Base-by-base conservation (phyloP, 2,888 invertebrate species). In the Eugnorisma glareosa region DNA sequence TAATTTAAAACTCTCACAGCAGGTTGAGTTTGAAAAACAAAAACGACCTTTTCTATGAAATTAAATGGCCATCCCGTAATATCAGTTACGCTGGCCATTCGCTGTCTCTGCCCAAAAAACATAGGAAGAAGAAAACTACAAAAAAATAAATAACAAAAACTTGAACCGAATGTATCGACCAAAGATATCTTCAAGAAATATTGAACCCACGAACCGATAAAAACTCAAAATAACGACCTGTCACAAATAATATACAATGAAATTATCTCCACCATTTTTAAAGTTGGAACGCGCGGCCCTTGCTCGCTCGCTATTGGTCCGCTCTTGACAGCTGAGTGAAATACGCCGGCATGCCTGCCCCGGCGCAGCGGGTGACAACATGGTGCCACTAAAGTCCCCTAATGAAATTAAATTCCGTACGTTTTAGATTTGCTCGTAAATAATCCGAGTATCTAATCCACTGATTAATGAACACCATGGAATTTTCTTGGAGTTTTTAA, bases 331-430 rank as follows among this genome's bases (percentile, higher is more conserved):
- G 96, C 95, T 95, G 96, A 91, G 91, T 96, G 94, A 96, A 95
- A 95, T 96, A 96, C 94, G 95, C 85, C 93, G 93, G 90, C 89
- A 84, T 87, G 93, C 89, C 88, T 93, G 94, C 93, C 92, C 93
- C 91, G 91, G 92, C 96, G 93, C 96, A 96, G 96, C 96, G 95
- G 96, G 96, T 94, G 96, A 93, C 96, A 95, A 95, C 93, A 96
- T 95, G 95, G 95, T 91, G 90, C 93, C 95, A 94, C 94, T 95
- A 96, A 95, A 95, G 93, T 94, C 93, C 95, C 94, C 94, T 96
- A 96, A 96, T 96, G 96, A 96, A 96, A 96, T 96, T 96, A 96
- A 96, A 96, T 96, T 96, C 96, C 96, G 93, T 95, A 95, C 96
- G 93, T 96, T 96, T 96, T 94, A 89, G 94, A 93, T 94, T 95